A percentile compares a stretch with the other conserved stretches of the same genome.
Conservation (phyloP, 2,888 invertebrate genomes). For the Cheilosia scutellata region DNA sequence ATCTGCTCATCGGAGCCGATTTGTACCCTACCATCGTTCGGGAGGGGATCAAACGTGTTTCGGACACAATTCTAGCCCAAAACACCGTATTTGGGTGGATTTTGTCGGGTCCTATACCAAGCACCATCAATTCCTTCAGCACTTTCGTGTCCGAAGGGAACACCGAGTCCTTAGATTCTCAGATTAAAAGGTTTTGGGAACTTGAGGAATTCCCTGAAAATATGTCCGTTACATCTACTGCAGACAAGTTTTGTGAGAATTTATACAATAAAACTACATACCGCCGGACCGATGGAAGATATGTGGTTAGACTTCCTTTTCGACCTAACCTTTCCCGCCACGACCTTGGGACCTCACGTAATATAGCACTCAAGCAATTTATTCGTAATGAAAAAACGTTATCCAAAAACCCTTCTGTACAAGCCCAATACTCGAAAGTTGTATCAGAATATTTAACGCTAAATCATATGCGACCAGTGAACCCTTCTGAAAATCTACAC, state of each 20-base stretch:
- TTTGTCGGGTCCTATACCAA: not conserved
- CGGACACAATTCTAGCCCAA: not conserved
- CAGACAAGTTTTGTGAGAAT: constrained; percentile 8
- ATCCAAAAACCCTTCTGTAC: not conserved
- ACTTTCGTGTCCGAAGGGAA: not conserved
- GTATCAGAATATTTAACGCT: not conserved
- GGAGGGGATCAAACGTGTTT: not conserved
- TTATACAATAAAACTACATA: not conserved
- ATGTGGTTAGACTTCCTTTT: constrained; percentile 16
- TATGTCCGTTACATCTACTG: not conserved
- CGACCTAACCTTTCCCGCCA: not conserved
- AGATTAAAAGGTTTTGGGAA: constrained; percentile 15
- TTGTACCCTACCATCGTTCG: not conserved
- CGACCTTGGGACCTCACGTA: not conserved
- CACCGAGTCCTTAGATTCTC: not conserved
- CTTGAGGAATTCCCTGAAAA: constrained; percentile 10
- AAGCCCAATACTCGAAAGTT: not conserved
- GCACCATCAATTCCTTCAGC: not conserved
- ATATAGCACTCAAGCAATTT: constrained; percentile 7
- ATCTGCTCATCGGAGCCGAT: not conserved
- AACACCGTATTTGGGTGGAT: constrained; percentile 3
- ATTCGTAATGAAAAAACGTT: not conserved
- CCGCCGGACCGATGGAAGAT: constrained; percentile 6
- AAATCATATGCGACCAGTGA: not conserved
- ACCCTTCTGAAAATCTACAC: no score